Percentiles rank a stretch among this genome's conserved stretches.
These are phyloP conservation scores for Leptopilina myrica DNA, from an alignment of 2,888 invertebrate species.

Conservation along the genomic window DNA sequence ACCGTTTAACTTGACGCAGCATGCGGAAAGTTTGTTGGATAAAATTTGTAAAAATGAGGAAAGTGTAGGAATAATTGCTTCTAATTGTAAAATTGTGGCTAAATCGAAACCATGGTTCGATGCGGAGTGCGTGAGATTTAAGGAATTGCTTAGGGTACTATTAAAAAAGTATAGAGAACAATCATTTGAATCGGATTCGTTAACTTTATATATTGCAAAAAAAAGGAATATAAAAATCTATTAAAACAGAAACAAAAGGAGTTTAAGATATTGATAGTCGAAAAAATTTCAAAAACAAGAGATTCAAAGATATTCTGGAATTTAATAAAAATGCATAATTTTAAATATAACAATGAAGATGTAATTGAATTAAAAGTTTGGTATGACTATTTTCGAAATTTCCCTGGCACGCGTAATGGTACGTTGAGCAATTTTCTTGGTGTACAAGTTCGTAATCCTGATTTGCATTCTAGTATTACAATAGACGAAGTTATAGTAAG, in stretches of 20 bases:
- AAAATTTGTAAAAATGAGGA: background rate
- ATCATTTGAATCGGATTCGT: background rate
- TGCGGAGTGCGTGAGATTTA: background rate
- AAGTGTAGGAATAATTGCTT: background rate
- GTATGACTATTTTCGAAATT: constrained; percentile 7
- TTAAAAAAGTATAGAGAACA: constrained; percentile 1
- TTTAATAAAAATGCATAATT: no score
- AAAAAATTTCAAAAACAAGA: background rate
- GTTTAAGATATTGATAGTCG: background rate
- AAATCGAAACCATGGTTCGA: constrained; percentile 14
- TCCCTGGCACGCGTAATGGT: background rate
- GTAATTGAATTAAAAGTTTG: constrained; percentile 15
- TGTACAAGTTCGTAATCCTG: constrained; percentile 1
- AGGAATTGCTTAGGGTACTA: constrained; percentile 10
- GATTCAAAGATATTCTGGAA: no score
- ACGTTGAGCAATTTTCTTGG: background rate
- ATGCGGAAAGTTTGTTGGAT: background rate
- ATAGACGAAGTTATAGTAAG: constrained; percentile 2
- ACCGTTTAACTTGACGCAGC: background rate
- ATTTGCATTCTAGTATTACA: constrained; percentile 20
- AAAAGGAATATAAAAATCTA: constrained; percentile 10
- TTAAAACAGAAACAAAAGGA: constrained; percentile 7
- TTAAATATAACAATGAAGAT: constrained; percentile 23
- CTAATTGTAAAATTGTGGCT: background rate
- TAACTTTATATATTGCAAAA: constrained; percentile 20